These are phyloP conservation scores for Drosophila melanocephala DNA, from an alignment of 2,888 invertebrate species.

Conservation along the genomic window DNA sequence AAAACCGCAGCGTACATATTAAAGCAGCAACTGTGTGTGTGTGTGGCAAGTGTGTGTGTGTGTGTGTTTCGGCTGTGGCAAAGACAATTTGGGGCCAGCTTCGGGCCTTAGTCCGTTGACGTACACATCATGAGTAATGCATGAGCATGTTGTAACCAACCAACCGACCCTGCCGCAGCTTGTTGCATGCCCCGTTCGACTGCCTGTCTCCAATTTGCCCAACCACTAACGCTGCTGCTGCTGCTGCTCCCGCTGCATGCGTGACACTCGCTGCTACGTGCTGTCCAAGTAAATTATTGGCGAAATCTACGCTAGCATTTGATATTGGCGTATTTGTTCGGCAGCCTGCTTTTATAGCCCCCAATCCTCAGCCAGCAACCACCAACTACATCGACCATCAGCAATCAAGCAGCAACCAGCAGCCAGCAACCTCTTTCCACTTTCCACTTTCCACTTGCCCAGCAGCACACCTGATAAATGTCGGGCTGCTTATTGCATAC, in stretches of 20 bases:
- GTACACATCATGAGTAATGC: conserved; percentile 74
- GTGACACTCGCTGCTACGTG: conserved; percentile 68
- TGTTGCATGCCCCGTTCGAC: conserved; percentile 51
- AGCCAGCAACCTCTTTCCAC: background rate
- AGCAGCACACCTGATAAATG: background rate
- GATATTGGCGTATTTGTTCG: conserved; percentile 42
- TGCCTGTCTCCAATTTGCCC: conserved; percentile 19
- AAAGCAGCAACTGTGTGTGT: conserved; percentile 47
- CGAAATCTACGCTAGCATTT: conserved; percentile 59
- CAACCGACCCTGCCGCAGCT: background rate
- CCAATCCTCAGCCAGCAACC: background rate
- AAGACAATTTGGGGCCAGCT: conserved; percentile 45
- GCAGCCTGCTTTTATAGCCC: conserved; percentile 39
- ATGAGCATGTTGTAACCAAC: conserved; percentile 51
- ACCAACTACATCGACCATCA: background rate
- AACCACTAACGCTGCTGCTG: background rate
- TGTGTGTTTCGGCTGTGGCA: conserved; percentile 19
- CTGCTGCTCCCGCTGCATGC: conserved; percentile 48
- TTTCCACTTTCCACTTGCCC: background rate
- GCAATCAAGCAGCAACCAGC: background rate
- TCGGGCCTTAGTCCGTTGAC: conserved; percentile 20
- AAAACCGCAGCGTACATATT: conserved; percentile 67
- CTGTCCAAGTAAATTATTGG: conserved; percentile 75
- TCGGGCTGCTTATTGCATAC: conserved; percentile 58
- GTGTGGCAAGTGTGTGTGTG: conserved; percentile 31